These are phyloP conservation scores for Leucosticte australis DNA, from an alignment of 2,113 vertebrate species.

Conservation along the genomic window DNA sequence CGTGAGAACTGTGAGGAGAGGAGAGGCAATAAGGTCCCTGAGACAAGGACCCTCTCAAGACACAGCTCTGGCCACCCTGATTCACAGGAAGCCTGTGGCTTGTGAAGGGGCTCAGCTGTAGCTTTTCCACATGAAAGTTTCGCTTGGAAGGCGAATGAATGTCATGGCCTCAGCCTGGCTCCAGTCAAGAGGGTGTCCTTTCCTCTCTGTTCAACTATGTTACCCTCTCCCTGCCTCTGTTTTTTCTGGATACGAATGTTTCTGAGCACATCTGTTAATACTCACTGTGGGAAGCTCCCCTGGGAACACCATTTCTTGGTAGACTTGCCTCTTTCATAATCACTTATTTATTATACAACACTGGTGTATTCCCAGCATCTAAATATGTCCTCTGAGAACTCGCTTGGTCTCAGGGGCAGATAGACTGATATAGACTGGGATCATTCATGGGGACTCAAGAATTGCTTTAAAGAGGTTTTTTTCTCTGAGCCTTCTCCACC, in stretches of 20 bases:
- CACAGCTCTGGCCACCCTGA: neutral
- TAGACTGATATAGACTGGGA: neutral
- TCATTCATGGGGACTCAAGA: neutral
- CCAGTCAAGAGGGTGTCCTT: neutral
- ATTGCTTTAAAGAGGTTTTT: neutral
- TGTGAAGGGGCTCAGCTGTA: neutral
- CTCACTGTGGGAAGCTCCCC: slow-evolving; percentile 27
- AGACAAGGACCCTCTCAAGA: neutral
- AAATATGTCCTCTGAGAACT: slow-evolving; percentile 62
- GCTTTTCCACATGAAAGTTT: neutral
- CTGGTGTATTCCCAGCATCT: slow-evolving; percentile 64
- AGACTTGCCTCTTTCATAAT: slow-evolving; percentile 46
- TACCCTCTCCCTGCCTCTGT: neutral
- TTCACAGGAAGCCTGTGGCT: neutral
- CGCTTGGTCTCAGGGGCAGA: neutral
- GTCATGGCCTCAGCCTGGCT: neutral
- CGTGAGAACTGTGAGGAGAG: rapidly evolving
- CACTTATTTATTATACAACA: slow-evolving; percentile 33
- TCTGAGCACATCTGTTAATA: slow-evolving; percentile 69
- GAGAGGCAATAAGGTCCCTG: neutral
- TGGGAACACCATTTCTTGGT: slow-evolving; percentile 31
- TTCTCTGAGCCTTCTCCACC: neutral
- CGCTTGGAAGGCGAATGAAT: neutral
- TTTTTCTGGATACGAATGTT: neutral
- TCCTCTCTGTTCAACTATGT: neutral